Percentiles rank a stretch among this genome's conserved stretches.
Conservation (phyloP, 2,113 vertebrate species). For the Dicaeum eximium region DNA sequence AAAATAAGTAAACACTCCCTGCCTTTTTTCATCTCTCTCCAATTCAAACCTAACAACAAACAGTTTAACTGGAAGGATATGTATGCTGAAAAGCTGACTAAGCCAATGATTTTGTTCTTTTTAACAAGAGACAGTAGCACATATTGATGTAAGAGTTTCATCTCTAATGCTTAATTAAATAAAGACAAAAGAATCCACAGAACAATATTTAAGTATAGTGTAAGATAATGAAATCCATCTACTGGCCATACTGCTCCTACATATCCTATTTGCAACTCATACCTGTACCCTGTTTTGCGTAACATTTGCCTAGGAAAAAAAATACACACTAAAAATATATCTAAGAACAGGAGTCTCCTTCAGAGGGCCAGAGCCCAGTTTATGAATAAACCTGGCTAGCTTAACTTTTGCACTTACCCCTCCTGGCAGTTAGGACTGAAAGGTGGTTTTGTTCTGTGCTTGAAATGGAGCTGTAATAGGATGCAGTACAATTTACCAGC, state of each 20-base stretch:
- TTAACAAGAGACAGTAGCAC: not conserved
- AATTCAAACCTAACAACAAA: not conserved
- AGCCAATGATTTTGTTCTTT: not conserved
- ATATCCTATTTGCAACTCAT: not conserved
- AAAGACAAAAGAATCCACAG: not conserved
- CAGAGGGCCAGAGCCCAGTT: not conserved
- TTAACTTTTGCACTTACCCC: not conserved
- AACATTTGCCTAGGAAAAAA: not conserved
- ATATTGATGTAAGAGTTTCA: not conserved
- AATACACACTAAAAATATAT: not conserved
- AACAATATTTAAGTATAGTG: not conserved
- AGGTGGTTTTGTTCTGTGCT: not conserved
- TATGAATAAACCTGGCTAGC: not conserved
- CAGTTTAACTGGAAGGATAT: not conserved
- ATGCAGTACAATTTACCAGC: slow-evolving; percentile 32
- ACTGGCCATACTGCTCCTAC: not conserved
- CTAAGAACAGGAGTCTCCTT: not conserved
- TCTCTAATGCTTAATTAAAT: not conserved
- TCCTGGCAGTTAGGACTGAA: not conserved
- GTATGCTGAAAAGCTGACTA: slow-evolving; percentile 1
- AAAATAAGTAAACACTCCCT: not conserved
- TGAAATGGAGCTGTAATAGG: slow-evolving; percentile 1
- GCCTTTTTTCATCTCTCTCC: not conserved
- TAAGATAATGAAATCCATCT: not conserved
- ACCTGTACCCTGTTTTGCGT: not conserved